phyloP scores from a whole-genome alignment of 1,140 invertebrate species.

The Drusus annulatus region DNA sequence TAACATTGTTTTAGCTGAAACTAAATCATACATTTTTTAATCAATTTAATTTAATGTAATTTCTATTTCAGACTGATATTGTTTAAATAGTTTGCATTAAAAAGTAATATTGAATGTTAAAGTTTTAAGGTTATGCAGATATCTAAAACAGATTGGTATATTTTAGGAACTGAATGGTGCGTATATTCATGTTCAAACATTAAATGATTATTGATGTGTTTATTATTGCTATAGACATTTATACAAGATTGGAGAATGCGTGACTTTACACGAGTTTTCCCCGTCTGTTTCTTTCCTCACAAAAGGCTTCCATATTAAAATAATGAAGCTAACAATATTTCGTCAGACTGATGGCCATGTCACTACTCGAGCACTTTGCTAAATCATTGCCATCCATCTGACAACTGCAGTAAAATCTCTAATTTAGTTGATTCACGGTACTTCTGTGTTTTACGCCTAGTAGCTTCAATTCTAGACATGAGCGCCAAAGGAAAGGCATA shows the following conservation, averaged over 20 bases:
- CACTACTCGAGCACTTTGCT: not conserved
- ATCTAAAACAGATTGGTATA: too few species aligned
- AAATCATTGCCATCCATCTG: too few species aligned
- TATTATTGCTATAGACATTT: not conserved
- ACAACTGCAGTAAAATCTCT: too few species aligned
- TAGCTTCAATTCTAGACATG: too few species aligned
- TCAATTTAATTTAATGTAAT: constrained; percentile 17
- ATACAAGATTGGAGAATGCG: too few species aligned
- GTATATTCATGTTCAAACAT: not conserved
- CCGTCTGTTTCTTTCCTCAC: not conserved
- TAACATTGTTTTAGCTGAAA: not conserved
- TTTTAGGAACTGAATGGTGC: not conserved
- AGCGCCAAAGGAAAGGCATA: too few species aligned
- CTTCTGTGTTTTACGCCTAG: too few species aligned
- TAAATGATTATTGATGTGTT: constrained; percentile 8
- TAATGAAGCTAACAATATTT: not conserved
- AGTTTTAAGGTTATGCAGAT: not conserved
- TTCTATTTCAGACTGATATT: constrained; percentile 29
- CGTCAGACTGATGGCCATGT: not conserved
- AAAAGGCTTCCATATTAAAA: constrained; percentile 20
- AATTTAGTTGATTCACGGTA: too few species aligned
- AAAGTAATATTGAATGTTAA: constrained; percentile 21
- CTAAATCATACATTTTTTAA: not conserved
- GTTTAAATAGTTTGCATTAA: constrained; percentile 13
- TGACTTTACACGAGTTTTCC: not conserved